Base-by-base conservation (phyloP, 2,113 vertebrate genomes). In the Hemiprocne comata region DNA sequence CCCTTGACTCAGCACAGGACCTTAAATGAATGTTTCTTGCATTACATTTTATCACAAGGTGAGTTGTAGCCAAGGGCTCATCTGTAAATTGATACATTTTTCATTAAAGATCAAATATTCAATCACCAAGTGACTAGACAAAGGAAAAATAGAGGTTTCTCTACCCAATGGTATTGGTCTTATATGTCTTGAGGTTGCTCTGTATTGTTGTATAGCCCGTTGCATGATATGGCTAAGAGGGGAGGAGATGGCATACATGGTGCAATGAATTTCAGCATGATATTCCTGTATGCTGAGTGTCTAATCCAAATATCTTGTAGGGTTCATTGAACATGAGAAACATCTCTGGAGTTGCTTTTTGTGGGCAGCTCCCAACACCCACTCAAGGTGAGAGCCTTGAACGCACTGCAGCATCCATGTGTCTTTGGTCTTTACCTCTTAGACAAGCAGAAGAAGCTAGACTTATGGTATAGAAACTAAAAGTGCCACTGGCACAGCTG, bases 151-250 rank as follows among this genome's bases (percentile, higher is more conserved):
- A 77, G 24, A 28, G 13, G 31, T 64, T 73, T 73, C 18, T 78
- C 38, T 46, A 4, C 13, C 31, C 31, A 1, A 10, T 40, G 5
- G 6, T 72, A 60, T 23, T 40, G 15, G 20, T 50, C 20, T 38
- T 53, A 13, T 31, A 17, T 12, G 9, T n/a, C 51, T 78, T 79
- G 46, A 71, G 53, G 7, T 15, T 70, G 34, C 42, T 46, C 57
- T 57, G 11, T 42, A 70, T 51, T 0, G 17, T n/a, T 1, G 0
- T 15, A 46, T 4, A 48, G 17, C n/a, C 64, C 34, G 10, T 53
- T 54, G 6, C 11, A 44, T 58, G 64, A 33, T 23, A 10, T 11
- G 20, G 12, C 77, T 70, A 38, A 66, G 51, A 53, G 46, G 29
- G 29, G 85, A 90, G 26, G 33, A 70, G 18, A 17, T 28, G 17